A percentile compares a stretch with the other conserved stretches of the same genome.
Conservation (phyloP, 2,797 vertebrate species). For the Bryconaethiops microstoma region DNA sequence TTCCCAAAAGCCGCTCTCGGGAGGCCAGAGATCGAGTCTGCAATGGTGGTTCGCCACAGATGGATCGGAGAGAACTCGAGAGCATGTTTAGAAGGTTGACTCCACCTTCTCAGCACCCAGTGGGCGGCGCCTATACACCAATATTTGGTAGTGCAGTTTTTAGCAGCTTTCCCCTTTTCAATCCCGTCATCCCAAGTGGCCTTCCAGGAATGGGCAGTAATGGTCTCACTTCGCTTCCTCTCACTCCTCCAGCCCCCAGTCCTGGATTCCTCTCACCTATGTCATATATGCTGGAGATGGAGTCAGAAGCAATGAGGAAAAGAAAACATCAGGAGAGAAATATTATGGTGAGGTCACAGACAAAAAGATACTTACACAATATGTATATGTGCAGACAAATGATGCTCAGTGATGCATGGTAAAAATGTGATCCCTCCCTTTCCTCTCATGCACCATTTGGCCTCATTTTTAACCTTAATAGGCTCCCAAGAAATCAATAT, state of each 20-base stretch:
- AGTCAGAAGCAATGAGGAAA: constrained; percentile 71
- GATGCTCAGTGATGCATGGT: neutral
- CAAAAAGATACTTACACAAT: neutral
- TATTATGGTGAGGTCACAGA: constrained; percentile 72
- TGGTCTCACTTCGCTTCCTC: constrained; percentile 63
- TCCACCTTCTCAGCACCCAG: constrained; percentile 62
- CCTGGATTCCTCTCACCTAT: constrained; percentile 74
- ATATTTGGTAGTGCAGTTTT: constrained; percentile 70
- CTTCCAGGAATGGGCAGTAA: constrained; percentile 69
- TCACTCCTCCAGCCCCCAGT: constrained; percentile 51
- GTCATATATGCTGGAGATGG: constrained; percentile 75
- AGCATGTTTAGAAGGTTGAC: constrained; percentile 60
- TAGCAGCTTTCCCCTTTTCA: constrained; percentile 69
- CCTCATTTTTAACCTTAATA: no score
- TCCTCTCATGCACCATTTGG: neutral
- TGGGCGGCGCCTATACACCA: constrained; percentile 55
- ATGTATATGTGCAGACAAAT: no score
- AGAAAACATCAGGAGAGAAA: constrained; percentile 78
- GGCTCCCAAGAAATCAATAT: neutral
- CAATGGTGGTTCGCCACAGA: constrained; percentile 62
- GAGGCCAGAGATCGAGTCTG: constrained; percentile 44
- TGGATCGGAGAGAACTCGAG: constrained; percentile 60
- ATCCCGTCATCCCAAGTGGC: constrained; percentile 60
- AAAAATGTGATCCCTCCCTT: neutral
- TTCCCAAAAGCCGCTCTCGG: constrained; percentile 68